A percentile compares a stretch with the other conserved stretches of the same genome.
Evolutionary conservation across 2,888 invertebrate genomes (phyloP).

Genomic region (Xanthia togata): DNA sequence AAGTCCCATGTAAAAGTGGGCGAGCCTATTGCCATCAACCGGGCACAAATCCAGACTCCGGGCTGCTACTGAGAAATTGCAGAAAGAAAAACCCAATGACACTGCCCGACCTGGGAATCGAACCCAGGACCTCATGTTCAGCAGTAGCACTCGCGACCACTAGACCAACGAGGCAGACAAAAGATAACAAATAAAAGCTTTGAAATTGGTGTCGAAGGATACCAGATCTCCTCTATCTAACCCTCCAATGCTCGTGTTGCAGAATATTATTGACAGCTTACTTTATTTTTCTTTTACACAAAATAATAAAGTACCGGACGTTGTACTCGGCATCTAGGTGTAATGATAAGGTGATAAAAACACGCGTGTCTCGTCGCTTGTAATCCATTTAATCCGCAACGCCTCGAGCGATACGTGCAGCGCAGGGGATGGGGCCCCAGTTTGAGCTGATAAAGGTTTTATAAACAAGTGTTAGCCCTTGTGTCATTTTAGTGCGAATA

Average conservation of each 20-base stretch:
- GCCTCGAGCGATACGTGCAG: constrained; percentile 63
- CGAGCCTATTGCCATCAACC: too few relatives aligned
- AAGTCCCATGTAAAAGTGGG: too few relatives aligned
- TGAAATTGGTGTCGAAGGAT: neutral
- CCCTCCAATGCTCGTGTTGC: neutral
- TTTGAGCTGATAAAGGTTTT: constrained; percentile 23
- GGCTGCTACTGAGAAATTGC: too few relatives aligned
- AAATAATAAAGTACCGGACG: constrained; percentile 29
- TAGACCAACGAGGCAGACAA: too few relatives aligned
- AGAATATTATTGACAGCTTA: neutral
- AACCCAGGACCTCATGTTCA: too few relatives aligned
- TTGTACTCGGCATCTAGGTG: constrained; percentile 42
- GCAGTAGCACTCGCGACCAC: too few relatives aligned
- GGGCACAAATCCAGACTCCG: too few relatives aligned
- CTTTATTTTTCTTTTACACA: neutral
- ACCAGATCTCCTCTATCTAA: constrained; percentile 5
- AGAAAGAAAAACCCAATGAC: too few relatives aligned
- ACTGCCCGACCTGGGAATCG: too few relatives aligned
- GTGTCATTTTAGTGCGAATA: neutral
- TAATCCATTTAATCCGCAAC: constrained; percentile 58
- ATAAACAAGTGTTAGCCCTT: neutral
- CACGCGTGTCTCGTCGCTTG: constrained; percentile 59
- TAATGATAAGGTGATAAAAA: constrained; percentile 63
- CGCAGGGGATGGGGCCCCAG: constrained; percentile 38
- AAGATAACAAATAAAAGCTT: neutral